Base-by-base conservation (phyloP, 2,888 invertebrate species). In the Zaprionus lineosus region DNA sequence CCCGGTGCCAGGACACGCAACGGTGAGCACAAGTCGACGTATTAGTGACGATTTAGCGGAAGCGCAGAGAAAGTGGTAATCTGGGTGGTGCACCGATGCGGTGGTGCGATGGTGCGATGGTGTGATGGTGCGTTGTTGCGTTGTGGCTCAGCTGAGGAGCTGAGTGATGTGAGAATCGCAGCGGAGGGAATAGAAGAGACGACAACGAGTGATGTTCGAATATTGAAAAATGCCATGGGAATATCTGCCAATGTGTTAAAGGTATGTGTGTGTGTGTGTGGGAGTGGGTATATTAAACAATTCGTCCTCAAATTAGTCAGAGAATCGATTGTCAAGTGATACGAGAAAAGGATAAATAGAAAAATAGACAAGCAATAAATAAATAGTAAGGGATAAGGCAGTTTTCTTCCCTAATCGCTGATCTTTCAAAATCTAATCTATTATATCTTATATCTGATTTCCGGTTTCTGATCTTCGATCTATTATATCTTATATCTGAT, bases 41-140 rank as follows among this genome's bases (percentile, higher is more conserved):
- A 84, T 83, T 84, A 84, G 82, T 74, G 84, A 73, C 79, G 81
- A 82, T 84, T 79, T 83, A 74, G 70, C 74, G 56, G 43, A 53
- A 62, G 31, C 31, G 53, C 50, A 48, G 41, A 33, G 28, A 1
- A 0, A 1, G n/a, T 2, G 8, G 2, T 0, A 1, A 7, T 31
- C 11, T 3, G 1, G 5, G 1, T 9, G n/a, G 0, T 0, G 6
- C 3, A 11, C n/a, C 3, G 14, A 11, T 6, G n/a, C 8, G 5
- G 4, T n/a, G 9, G 6, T 2, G 16, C 14, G 28, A 18, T 3
- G 2, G n/a, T n/a, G n/a, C n/a, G n/a, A n/a, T n/a, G n/a, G n/a
- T n/a, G n/a, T n/a, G n/a, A n/a, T n/a, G n/a, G n/a, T n/a, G n/a
- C n/a, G n/a, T n/a, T n/a, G n/a, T n/a, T n/a, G n/a, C n/a, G n/a